A percentile compares a stretch with the other conserved stretches of the same genome.
phyloP scores from a whole-genome alignment of 2,888 invertebrate species.

The Drosophila picticornis region DNA sequence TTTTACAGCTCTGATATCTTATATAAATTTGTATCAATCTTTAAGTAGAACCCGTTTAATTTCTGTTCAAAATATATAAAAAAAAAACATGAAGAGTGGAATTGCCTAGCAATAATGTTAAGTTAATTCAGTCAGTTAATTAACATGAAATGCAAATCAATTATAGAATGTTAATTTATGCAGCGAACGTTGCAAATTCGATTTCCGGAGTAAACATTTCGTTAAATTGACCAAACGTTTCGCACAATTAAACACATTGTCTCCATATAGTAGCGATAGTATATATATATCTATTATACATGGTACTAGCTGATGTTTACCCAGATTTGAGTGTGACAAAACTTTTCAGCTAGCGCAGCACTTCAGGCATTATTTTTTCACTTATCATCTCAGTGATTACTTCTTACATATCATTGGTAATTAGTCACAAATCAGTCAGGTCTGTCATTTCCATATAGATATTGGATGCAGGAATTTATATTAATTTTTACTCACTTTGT shows the following conservation, averaged over 20 bases:
- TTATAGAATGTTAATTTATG: slow-evolving; percentile 39
- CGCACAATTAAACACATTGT: slow-evolving; percentile 36
- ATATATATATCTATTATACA: background rate
- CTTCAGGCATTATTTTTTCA: background rate
- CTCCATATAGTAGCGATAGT: background rate
- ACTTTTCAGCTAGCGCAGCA: background rate
- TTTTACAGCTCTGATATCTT: background rate
- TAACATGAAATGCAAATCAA: slow-evolving; percentile 66
- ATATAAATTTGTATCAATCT: background rate
- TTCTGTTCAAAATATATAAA: slow-evolving; percentile 3
- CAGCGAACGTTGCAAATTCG: slow-evolving; percentile 46
- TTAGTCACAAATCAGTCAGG: background rate
- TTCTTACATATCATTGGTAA: background rate
- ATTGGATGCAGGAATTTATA: background rate
- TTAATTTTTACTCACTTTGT: slow-evolving; percentile 86
- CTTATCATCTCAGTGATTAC: background rate
- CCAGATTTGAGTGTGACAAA: background rate
- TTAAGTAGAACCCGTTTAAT: slow-evolving; percentile 43
- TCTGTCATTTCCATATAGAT: background rate
- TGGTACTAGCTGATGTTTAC: background rate
- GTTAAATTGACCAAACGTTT: slow-evolving; percentile 35
- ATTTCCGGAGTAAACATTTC: slow-evolving; percentile 68
- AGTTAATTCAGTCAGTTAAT: slow-evolving; percentile 50
- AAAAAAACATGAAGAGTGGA: background rate
- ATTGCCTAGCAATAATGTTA: slow-evolving; percentile 27